These are phyloP conservation scores for Pseudochirops cupreus DNA, from an alignment of 2,797 vertebrate genomes.

Conservation along the genomic window DNA sequence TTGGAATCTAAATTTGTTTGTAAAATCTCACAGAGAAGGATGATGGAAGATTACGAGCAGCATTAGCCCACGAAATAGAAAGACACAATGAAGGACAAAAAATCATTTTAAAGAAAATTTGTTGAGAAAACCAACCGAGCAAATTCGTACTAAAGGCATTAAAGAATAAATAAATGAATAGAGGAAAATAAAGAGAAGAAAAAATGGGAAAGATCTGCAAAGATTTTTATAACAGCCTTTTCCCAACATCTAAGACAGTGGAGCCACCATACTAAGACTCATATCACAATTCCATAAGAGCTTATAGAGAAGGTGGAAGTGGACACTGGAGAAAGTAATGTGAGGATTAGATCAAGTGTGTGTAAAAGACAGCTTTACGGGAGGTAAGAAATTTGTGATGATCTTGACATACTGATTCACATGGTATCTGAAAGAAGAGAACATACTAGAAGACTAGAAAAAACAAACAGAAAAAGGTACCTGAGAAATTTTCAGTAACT, in stretches of 20 bases:
- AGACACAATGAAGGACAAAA: background rate
- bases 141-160: background rate
- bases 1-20: background rate
- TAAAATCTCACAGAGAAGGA: background rate
- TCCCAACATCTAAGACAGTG: background rate
- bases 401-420: background rate
- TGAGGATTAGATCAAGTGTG: background rate
- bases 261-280: background rate
- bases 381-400: background rate
- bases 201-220: background rate
- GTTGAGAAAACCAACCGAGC: background rate
- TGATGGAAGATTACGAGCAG: background rate
- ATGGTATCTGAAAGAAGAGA: background rate
- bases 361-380: background rate
- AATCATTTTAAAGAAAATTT: background rate
- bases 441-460: background rate
- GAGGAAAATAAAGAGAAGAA: background rate
- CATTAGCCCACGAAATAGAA: background rate
- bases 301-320: background rate
- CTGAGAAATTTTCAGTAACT: background rate
- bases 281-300: background rate
- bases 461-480: background rate
- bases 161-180: background rate
- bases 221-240: background rate
- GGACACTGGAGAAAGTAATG: background rate